Evolutionary conservation across 2,113 vertebrate genomes (phyloP).

Genomic region (Aix galericulata): DNA sequence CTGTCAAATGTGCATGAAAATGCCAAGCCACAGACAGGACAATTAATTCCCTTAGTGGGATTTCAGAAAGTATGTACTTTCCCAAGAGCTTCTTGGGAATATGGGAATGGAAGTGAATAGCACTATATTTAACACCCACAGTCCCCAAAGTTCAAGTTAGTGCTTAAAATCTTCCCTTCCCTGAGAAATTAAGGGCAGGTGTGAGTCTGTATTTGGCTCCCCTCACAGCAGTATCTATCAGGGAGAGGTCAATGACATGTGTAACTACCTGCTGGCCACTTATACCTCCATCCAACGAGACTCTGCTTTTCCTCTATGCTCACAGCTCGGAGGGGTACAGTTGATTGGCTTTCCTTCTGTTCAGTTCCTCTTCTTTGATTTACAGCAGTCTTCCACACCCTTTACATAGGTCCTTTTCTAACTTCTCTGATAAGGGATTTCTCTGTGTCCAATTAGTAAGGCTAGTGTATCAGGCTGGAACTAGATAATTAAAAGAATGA

Average conservation of each 20-base stretch:
- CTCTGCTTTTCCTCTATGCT: constrained; percentile 30
- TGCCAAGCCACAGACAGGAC: not conserved
- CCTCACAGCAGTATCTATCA: constrained; percentile 4
- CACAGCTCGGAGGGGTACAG: constrained; percentile 64
- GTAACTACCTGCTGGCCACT: constrained; percentile 59
- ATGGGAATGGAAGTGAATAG: not conserved
- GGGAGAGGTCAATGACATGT: constrained; percentile 60
- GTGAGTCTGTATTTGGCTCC: constrained; percentile 13
- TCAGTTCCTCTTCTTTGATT: constrained; percentile 66
- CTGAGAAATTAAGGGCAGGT: constrained; percentile 36
- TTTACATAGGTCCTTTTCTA: constrained; percentile 47
- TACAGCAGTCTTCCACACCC: constrained; percentile 45
- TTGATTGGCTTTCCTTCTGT: constrained; percentile 67
- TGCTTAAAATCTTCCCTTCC: not conserved
- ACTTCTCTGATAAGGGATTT: constrained; percentile 61
- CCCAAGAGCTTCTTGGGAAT: not conserved
- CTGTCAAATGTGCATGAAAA: not conserved
- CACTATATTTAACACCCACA: not conserved
- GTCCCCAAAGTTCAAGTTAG: not conserved
- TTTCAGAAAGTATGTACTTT: not conserved
- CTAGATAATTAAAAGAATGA: constrained; percentile 67
- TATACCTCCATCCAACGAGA: not conserved
- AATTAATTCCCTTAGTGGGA: not conserved
- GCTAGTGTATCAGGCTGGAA: constrained; percentile 63
- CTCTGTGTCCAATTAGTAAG: constrained; percentile 65